These are phyloP conservation scores for Cepaea hortensis DNA, from an alignment of 2,888 invertebrate genomes.

Conservation along the genomic window DNA sequence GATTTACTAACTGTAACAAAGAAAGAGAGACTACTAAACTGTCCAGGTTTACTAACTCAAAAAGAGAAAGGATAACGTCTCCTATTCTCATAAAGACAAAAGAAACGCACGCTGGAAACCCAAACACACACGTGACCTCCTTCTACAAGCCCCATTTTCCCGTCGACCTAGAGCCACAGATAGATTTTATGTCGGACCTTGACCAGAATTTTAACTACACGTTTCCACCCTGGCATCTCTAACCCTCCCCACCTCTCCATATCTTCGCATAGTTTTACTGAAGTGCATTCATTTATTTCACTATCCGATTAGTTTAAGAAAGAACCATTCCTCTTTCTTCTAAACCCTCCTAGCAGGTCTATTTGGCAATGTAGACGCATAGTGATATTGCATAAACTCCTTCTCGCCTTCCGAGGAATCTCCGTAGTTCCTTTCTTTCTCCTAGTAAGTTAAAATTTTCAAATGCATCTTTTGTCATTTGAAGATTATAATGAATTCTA, in stretches of 20 bases:
- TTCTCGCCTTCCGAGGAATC: too few relatives aligned
- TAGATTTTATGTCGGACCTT: not conserved
- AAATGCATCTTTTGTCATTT: not conserved
- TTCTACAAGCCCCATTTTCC: too few relatives aligned
- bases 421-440: too few relatives aligned
- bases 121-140: too few relatives aligned
- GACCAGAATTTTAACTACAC: not conserved
- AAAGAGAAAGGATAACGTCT: too few relatives aligned
- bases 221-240: not conserved
- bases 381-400: not conserved
- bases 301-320: not conserved
- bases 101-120: too few relatives aligned
- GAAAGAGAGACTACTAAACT: too few relatives aligned
- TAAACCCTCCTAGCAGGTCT: not conserved
- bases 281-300: not conserved
- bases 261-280: not conserved
- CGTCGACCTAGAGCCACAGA: too few relatives aligned
- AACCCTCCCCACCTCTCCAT: not conserved
- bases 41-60: too few relatives aligned
- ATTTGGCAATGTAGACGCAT: not conserved
- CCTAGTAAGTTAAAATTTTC: not conserved
- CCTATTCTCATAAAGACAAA: too few relatives aligned
- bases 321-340: not conserved
- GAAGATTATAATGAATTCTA: slow-evolving; percentile 2
- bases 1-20: too few relatives aligned